phyloP scores from a whole-genome alignment of 2,113 vertebrate genomes.

The Bettongia penicillata region DNA sequence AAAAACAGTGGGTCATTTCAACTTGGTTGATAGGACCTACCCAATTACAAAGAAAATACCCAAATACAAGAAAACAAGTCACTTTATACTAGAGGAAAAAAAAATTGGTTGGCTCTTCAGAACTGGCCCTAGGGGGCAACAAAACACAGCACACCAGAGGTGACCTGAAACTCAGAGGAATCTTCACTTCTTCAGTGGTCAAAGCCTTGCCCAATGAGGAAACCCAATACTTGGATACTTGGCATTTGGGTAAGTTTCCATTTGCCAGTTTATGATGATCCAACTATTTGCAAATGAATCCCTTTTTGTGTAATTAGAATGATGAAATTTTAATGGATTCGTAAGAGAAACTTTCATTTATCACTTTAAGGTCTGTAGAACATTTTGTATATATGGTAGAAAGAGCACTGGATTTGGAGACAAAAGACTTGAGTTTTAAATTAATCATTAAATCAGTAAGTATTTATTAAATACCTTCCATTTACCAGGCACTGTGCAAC shows the following conservation, averaged over 20 bases:
- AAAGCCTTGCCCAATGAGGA: neutral
- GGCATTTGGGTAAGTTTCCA: neutral
- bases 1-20: neutral
- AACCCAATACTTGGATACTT: neutral
- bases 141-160: constrained; percentile 23
- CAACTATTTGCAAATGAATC: neutral
- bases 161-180: neutral
- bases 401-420: neutral
- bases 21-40: neutral
- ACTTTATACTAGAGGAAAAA: constrained; percentile 17
- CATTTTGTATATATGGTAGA: neutral
- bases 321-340: neutral
- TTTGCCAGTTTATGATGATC: neutral
- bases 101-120: neutral
- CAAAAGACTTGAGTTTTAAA: neutral
- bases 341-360: neutral
- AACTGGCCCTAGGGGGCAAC: constrained; percentile 66
- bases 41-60: neutral
- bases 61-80: neutral
- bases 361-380: neutral
- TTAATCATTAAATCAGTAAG: neutral
- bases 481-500: neutral
- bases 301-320: neutral
- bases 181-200: neutral
- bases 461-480: neutral